Percentiles rank a stretch among this genome's conserved stretches.
Conservation (phyloP, 2,888 invertebrate genomes). For the Ceramica pisi region DNA sequence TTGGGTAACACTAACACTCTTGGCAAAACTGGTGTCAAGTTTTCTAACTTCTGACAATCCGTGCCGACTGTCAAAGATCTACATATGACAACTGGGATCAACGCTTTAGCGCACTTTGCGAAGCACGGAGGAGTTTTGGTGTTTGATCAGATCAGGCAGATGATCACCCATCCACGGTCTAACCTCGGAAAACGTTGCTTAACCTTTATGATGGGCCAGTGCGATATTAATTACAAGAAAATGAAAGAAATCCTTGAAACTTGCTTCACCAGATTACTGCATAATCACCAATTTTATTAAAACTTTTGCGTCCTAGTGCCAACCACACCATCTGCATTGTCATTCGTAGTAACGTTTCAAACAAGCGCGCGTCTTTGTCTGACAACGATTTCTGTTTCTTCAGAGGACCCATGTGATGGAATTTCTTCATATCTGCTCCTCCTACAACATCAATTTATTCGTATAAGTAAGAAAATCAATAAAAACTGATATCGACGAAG, state of each 20-base stretch:
- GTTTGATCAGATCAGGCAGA: too few species aligned
- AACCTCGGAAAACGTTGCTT: too few species aligned
- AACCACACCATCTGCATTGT: slow-evolving; percentile 92
- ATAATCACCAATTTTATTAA: slow-evolving; percentile 90
- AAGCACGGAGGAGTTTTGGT: too few species aligned
- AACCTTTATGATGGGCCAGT: too few species aligned
- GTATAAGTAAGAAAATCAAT: background rate
- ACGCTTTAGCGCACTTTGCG: too few species aligned
- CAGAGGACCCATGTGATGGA: slow-evolving; percentile 91
- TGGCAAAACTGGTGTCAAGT: too few species aligned
- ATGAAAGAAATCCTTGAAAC: background rate
- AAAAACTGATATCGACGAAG: background rate
- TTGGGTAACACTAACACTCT: too few species aligned
- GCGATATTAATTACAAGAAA: too few species aligned
- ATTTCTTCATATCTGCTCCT: slow-evolving; percentile 87
- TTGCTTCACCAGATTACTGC: slow-evolving; percentile 16
- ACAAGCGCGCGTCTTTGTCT: slow-evolving; percentile 92
- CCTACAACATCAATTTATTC: slow-evolving; percentile 69
- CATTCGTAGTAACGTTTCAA: slow-evolving; percentile 91
- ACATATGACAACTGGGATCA: too few species aligned
- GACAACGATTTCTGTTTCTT: slow-evolving; percentile 90
- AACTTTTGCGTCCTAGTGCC: slow-evolving; percentile 90
- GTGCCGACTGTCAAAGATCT: too few species aligned
- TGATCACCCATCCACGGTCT: too few species aligned
- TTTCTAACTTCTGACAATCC: too few species aligned